Evolutionary conservation across 2,888 invertebrate species (phyloP).

Genomic region (Polyommatus iphigenia): DNA sequence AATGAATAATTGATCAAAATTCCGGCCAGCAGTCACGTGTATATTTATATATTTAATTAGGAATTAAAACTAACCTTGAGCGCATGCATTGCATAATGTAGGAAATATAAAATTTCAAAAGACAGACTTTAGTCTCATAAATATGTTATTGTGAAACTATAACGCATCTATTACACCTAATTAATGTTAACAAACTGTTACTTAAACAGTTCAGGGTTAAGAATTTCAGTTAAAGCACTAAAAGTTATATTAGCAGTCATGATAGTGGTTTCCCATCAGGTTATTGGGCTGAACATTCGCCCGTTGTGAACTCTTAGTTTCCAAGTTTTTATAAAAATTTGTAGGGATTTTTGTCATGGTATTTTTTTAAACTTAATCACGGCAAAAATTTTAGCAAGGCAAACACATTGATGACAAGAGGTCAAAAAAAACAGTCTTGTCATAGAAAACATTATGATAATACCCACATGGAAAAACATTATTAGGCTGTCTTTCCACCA

Average conservation of each 20-base stretch:
- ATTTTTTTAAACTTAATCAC: background rate
- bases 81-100: slow-evolving; percentile 16
- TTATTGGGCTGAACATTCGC: background rate
- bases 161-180: background rate
- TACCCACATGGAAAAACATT: no score
- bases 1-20: slow-evolving; percentile 2
- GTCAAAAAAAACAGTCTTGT: no score
- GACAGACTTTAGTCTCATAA: background rate
- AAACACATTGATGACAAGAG: no score
- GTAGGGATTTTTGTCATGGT: background rate
- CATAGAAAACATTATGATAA: no score
- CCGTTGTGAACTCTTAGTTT: background rate
- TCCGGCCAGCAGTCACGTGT: background rate
- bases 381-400: no score
- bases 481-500: no score
- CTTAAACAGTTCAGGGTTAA: slow-evolving; percentile 15
- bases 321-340: background rate
- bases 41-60: slow-evolving; percentile 36
- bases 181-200: background rate
- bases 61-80: slow-evolving; percentile 21
- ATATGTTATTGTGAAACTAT: background rate
- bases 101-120: slow-evolving; percentile 22
- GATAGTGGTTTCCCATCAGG: background rate
- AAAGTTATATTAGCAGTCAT: background rate
- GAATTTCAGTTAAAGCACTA: background rate